These are phyloP conservation scores for Hermetia illucens DNA, from an alignment of 1,140 invertebrate genomes.

Conservation along the genomic window DNA sequence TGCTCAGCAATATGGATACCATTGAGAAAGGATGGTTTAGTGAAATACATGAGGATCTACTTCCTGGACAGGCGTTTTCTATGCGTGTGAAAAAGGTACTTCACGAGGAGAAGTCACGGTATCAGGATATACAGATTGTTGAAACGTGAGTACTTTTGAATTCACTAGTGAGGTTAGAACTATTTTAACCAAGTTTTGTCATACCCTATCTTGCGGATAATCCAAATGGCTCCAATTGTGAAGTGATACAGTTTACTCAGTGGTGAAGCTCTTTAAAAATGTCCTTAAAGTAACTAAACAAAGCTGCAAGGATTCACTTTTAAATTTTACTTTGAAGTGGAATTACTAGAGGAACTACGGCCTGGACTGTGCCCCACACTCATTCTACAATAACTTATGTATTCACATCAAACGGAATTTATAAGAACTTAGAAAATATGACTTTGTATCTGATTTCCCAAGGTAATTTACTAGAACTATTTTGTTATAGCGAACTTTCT, in stretches of 20 bases:
- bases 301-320: too few relatives aligned
- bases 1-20: constrained; percentile 31
- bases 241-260: not conserved
- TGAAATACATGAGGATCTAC: constrained; percentile 69
- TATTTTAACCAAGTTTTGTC: not conserved
- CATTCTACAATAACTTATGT: too few relatives aligned
- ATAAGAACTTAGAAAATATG: too few relatives aligned
- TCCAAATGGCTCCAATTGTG: not conserved
- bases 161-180: not conserved
- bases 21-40: constrained; percentile 80
- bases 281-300: too few relatives aligned
- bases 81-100: constrained; percentile 76
- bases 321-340: too few relatives aligned
- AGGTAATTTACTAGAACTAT: too few relatives aligned
- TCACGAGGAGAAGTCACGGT: constrained; percentile 69
- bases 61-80: constrained; percentile 85
- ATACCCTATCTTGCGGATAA: not conserved
- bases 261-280: not conserved
- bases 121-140: constrained; percentile 80
- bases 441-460: too few relatives aligned
- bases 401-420: too few relatives aligned
- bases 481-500: too few relatives aligned
- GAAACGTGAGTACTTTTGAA: constrained; percentile 55
- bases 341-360: too few relatives aligned
- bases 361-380: too few relatives aligned